A percentile compares a stretch with the other conserved stretches of the same genome.
phyloP scores from a whole-genome alignment of 2,113 vertebrate genomes.

The Columbina picui region DNA sequence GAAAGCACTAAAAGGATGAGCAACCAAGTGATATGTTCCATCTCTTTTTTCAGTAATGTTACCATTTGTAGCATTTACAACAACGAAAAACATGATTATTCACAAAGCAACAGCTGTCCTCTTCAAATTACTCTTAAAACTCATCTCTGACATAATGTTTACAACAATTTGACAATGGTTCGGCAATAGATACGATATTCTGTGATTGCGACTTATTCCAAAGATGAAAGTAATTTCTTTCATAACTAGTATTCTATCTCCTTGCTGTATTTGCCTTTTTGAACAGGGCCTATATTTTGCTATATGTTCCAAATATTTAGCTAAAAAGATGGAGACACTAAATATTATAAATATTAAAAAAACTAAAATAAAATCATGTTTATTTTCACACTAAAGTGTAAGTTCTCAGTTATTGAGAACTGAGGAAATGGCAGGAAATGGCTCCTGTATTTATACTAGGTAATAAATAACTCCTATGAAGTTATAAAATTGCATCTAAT shows the following conservation, averaged over 20 bases:
- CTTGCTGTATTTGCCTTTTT: neutral
- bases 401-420: neutral
- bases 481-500: neutral
- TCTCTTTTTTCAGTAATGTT: neutral
- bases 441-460: neutral
- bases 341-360: neutral
- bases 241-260: neutral
- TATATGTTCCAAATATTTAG: neutral
- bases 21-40: neutral
- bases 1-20: neutral
- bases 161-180: neutral
- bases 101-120: slow-evolving; percentile 20
- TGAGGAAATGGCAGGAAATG: neutral
- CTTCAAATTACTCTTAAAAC: neutral
- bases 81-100: neutral
- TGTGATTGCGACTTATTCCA: neutral
- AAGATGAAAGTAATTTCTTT: neutral
- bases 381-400: neutral
- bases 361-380: neutral
- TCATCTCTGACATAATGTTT: neutral
- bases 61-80: neutral
- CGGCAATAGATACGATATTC: neutral
- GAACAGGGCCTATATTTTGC: neutral
- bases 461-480: neutral
- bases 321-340: neutral